Evolutionary conservation across 2,888 invertebrate genomes (phyloP).

Genomic region (Anoplius nigerrimus): DNA sequence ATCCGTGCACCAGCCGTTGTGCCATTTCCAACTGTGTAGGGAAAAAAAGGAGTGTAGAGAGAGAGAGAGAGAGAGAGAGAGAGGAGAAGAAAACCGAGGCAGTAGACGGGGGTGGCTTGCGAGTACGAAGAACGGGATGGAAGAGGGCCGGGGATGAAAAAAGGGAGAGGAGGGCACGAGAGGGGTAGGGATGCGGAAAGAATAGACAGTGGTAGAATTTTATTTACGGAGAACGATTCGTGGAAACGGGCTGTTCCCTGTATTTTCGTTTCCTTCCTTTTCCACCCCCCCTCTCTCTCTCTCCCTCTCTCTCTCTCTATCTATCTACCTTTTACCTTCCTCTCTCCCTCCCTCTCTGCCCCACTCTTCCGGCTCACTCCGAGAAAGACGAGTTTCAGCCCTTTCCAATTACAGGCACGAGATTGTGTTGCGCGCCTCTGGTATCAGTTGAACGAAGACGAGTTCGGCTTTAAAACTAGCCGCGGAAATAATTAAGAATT

Average conservation of each 20-base stretch:
- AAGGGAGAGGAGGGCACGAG: neutral
- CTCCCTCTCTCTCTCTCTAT: neutral
- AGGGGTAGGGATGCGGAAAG: conserved; percentile 8
- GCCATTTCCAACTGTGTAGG: neutral
- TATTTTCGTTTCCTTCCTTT: neutral
- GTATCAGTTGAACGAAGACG: conserved; percentile 34
- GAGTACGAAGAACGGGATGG: neutral
- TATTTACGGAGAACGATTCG: conserved; percentile 40
- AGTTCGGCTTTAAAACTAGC: conserved; percentile 55
- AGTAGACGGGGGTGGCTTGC: neutral
- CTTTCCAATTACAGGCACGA: conserved; percentile 61
- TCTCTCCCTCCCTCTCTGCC: conserved; percentile 21
- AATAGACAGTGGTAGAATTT: conserved; percentile 33
- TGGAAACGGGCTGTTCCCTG: conserved; percentile 15
- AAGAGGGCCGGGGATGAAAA: neutral
- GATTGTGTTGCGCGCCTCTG: conserved; percentile 52
- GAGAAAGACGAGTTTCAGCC: conserved; percentile 41
- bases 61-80: no score
- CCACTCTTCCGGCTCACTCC: conserved; percentile 14
- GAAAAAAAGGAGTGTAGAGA: conserved; percentile 1
- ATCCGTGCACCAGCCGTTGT: neutral
- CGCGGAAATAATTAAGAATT: conserved; percentile 63
- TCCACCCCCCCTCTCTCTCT: neutral
- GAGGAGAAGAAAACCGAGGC: no score
- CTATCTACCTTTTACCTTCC: neutral